Base-by-base conservation (phyloP, 2,113 vertebrate species). In the Hydrochoerus hydrochaeris region DNA sequence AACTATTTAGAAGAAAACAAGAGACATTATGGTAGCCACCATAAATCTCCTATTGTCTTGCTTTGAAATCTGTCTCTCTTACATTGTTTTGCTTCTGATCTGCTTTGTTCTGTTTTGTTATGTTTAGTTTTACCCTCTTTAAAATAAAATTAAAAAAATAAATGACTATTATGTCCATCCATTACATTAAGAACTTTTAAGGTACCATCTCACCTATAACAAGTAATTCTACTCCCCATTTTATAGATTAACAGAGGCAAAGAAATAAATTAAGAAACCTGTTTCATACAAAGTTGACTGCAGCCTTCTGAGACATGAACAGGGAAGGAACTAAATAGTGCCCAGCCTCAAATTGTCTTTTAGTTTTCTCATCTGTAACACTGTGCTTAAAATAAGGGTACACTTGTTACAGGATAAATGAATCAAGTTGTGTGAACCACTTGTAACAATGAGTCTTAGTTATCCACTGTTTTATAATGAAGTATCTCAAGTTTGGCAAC, bases 151-250 rank as follows among this genome's bases (percentile, higher is more conserved):
- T 46, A 46, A 46, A 46, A 46, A 46, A 46, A 46, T 46, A 46
- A 46, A 46, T 46, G 4, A 46, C 46, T 65, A 85, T 54, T 58
- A 94, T 11, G 10, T 77, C 35, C n/a, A 93, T 83, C 38, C 35
- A 57, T n/a, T 49, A 54, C 32, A n/a, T 71, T 93, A 90, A 93
- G 24, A n/a, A 95, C 30, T 65, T 86, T 58, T 94, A 28, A 44
- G 54, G 30, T 41, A 81, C n/a, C 12, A 44, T 63, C 30, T 91
- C 41, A 22, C 49, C 46, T 49, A 17, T 44, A 58, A 49, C 60
- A 69, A 60, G 24, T 60, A 81, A 44, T 46, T 84, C 46, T 49
- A 35, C 38, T 41, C 57, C 26, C 13, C 7, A 60, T 88, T 28
- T 94, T 32, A 57, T 6, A 90, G 78, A 77, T 57, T 81, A 73